Evolutionary conservation across 2,797 vertebrate genomes (phyloP).

Genomic region (Falco berigora): DNA sequence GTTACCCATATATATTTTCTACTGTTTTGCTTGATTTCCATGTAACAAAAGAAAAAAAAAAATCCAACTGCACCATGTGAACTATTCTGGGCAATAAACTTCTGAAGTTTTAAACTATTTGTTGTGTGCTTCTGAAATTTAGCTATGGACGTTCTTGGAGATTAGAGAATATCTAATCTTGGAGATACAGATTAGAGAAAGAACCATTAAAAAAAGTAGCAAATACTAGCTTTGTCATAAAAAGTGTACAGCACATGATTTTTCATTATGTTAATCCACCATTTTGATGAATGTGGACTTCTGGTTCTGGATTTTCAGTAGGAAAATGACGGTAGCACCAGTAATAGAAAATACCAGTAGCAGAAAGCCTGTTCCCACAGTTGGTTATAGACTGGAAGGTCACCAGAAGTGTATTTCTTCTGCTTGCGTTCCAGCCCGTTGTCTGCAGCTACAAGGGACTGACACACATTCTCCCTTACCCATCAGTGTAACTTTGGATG

Average conservation of each 20-base stretch:
- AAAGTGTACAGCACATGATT: neutral
- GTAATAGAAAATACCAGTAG: neutral
- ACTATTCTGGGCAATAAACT: slow-evolving; percentile 76
- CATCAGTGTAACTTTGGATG: neutral
- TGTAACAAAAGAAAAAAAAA: slow-evolving; percentile 13
- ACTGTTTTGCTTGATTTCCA: slow-evolving; percentile 70
- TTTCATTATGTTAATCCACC: neutral
- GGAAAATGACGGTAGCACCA: neutral
- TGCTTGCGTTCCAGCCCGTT: neutral
- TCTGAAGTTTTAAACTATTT: slow-evolving; percentile 64
- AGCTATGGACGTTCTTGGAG: neutral
- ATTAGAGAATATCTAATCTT: neutral
- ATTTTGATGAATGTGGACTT: neutral
- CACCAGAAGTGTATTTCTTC: neutral
- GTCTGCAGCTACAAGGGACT: neutral
- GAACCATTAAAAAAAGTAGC: neutral
- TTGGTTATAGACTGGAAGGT: neutral
- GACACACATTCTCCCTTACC: neutral
- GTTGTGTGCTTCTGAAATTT: slow-evolving; percentile 34
- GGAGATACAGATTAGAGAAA: neutral
- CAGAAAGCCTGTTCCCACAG: neutral
- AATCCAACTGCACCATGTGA: slow-evolving; percentile 55
- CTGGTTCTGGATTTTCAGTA: neutral
- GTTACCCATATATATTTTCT: slow-evolving; percentile 50
- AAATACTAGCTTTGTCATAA: neutral